phyloP scores from a whole-genome alignment of 2,113 vertebrate species.

The Psephotus haematonotus region DNA sequence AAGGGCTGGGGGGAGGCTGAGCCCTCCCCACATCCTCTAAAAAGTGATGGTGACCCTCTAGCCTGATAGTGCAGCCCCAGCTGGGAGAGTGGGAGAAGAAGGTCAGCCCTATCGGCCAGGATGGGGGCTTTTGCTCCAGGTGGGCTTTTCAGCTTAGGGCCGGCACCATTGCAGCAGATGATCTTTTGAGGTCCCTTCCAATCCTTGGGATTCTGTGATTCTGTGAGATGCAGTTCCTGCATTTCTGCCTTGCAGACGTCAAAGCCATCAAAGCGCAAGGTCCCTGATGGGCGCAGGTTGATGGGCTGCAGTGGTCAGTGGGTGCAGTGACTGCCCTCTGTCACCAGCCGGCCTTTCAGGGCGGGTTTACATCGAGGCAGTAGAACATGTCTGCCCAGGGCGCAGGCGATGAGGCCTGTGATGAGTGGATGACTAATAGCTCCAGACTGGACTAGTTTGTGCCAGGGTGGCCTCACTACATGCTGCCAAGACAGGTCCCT shows the following conservation, averaged over 20 bases:
- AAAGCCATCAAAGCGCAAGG: neutral
- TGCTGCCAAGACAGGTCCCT: rapidly evolving
- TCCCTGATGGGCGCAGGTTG: rapidly evolving
- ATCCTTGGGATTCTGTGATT: no score
- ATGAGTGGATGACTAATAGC: neutral
- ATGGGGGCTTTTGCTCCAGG: neutral
- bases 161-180: neutral
- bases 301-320: neutral
- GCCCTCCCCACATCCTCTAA: neutral
- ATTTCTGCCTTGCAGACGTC: neutral
- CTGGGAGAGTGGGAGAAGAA: neutral
- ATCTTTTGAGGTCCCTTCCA: no score
- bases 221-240: no score
- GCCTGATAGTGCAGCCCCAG: rapidly evolving
- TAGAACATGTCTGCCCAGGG: neutral
- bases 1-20: rapidly evolving
- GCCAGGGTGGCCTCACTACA: rapidly evolving
- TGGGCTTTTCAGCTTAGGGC: neutral
- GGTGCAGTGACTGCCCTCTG: rapidly evolving
- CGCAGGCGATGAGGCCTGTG: neutral
- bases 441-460: neutral
- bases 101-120: neutral
- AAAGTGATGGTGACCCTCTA: neutral
- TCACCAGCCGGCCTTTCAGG: neutral
- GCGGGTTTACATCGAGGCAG: neutral